Percentiles rank a stretch among this genome's conserved stretches.
Evolutionary conservation across 2,797 vertebrate genomes (phyloP).

Genomic region (Myotis myotis): DNA sequence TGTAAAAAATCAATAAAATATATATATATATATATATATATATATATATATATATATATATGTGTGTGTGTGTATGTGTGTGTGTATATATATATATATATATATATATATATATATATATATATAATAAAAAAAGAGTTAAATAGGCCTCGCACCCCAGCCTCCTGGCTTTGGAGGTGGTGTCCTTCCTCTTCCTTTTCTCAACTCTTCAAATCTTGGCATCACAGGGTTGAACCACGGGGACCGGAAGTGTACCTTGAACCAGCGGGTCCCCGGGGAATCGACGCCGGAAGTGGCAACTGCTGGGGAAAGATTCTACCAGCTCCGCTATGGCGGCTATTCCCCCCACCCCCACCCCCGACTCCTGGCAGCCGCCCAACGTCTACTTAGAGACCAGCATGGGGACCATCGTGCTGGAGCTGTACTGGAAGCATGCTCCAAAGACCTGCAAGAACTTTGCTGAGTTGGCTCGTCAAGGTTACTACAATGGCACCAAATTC

Average conservation of each 20-base stretch:
- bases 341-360: constrained; percentile 80
- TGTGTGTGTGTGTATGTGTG: too few species aligned
- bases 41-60: too few species aligned
- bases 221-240: accelerated
- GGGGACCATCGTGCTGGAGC: constrained; percentile 91
- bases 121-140: not conserved
- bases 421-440: constrained; percentile 96
- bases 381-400: constrained; percentile 89
- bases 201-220: too few species aligned
- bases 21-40: too few species aligned
- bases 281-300: constrained; percentile 47
- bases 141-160: not conserved
- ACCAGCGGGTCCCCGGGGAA: not conserved
- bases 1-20: too few species aligned
- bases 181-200: not conserved
- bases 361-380: constrained; percentile 93
- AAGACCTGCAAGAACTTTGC: constrained; percentile 96
- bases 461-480: constrained; percentile 92
- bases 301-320: too few species aligned
- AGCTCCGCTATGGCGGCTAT: constrained; percentile 77
- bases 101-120: too few species aligned
- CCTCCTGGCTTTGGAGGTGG: not conserved
- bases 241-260: constrained; percentile 35
- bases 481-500: constrained; percentile 91
- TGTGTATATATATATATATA: too few species aligned